phyloP scores from a whole-genome alignment of 2,113 vertebrate genomes.

The Cyprinodon brontotheroides region DNA sequence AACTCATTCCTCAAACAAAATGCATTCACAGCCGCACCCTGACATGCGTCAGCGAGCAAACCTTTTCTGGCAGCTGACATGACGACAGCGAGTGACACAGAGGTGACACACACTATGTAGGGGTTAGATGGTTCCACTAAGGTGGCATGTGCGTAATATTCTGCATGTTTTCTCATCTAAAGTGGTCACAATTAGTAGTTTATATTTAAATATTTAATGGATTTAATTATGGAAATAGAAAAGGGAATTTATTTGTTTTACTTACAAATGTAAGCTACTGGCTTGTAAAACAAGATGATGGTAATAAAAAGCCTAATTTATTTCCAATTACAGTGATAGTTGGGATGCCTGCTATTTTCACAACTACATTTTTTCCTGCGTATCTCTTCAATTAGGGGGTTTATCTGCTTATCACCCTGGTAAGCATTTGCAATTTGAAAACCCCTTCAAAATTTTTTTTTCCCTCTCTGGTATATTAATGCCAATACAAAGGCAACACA shows the following conservation, averaged over 20 bases:
- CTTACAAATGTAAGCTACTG: neutral
- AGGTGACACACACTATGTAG: constrained; percentile 33
- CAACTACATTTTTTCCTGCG: constrained; percentile 44
- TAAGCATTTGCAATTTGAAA: constrained; percentile 22
- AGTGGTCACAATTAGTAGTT: neutral
- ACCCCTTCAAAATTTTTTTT: too few relatives aligned
- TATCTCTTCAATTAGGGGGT: constrained; percentile 37
- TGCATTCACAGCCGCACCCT: constrained; percentile 1
- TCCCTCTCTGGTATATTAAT: too few relatives aligned
- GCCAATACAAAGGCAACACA: too few relatives aligned
- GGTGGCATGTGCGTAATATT: constrained; percentile 31
- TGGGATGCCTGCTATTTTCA: constrained; percentile 22
- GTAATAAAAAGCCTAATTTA: constrained; percentile 37
- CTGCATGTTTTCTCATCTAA: neutral
- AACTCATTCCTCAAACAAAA: constrained; percentile 1
- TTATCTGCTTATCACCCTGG: constrained; percentile 33
- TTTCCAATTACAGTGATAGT: constrained; percentile 39
- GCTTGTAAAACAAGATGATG: constrained; percentile 13
- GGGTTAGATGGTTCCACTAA: constrained; percentile 53
- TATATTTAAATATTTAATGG: neutral
- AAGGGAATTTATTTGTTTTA: too few relatives aligned
- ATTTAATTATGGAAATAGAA: neutral
- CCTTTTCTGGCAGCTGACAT: constrained; percentile 45
- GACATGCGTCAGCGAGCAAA: constrained; percentile 55
- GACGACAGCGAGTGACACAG: constrained; percentile 51